Base-by-base conservation (phyloP, 2,113 vertebrate genomes). In the Erythrolamprus reginae region DNA sequence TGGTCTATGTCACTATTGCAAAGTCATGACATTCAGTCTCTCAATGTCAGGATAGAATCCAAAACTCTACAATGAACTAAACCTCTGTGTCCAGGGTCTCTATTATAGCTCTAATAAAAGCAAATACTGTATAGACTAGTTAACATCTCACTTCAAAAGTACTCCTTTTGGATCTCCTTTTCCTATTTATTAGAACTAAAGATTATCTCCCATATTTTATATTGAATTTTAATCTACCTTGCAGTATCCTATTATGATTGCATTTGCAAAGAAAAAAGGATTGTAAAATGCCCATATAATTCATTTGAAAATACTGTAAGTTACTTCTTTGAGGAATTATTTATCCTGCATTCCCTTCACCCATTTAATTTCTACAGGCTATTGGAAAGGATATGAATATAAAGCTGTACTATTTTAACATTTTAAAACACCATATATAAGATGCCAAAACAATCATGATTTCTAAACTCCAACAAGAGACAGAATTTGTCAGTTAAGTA, bases 1-100 rank as follows among this genome's bases (percentile, higher is more conserved):
- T 88, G 92, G 15, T 70, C 65, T 89, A 82, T 61, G 19, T 84
- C 77, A 94, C 89, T 93, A 88, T 17, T 93, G 6, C 86, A 50
- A 10, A 91, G 90, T 77, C n/a, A 82, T 23, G 3, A 58, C 13
- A 48, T 89, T 84, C 90, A 90, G 83, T 94, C 90, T n/a, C 84
- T 92, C 92, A 0, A 86, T 53, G 45, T 24, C 82, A 58, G 10
- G 84, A 51, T 38, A 33, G 1, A 3, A 4, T 89, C 51, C 88
- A 70, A 93, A 13, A 5, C 84, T 95, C 87, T 92, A 86, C 87
- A 89, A 33, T 88, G 90, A 26, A 3, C 24, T 5, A 5, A 87
- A 2, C 2, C 51, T 13, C 45, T 70, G 45, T 28, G 0, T 19
- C 2, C 82, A 91, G 8, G 0, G 1, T 38, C 5, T 21, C 21